Base-by-base conservation (phyloP, 2,797 vertebrate genomes). In the Neopelma chrysocephalum region DNA sequence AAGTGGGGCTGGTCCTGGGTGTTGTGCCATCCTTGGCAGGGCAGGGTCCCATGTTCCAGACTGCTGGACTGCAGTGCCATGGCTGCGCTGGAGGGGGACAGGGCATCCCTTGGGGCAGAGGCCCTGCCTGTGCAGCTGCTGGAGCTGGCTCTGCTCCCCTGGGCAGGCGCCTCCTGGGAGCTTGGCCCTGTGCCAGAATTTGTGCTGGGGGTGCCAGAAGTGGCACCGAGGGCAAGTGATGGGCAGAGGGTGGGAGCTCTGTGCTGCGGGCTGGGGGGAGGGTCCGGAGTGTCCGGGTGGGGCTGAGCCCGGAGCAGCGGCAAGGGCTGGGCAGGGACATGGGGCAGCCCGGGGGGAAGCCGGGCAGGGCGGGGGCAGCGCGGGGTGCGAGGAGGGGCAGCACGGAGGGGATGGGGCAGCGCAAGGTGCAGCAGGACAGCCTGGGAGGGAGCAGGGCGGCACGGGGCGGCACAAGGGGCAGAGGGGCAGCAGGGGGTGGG, bases 211-310 rank as follows among this genome's bases (percentile, higher is more conserved):
- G 0, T 47, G 47, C n/a, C 3, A 0, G 29, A 27, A 60, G n/a
- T 9, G 50, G 7, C 69, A 42, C 27, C 1, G 13, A 23, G 50
- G 27, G 58, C 40, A 42, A 53, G 12, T 27, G 58, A 13, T 18
- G 25, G 43, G 25, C 21, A 4, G 42, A 23, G 34, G 18, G 2
- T 19, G 71, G 29, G 8, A 65, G 43, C 27, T 12, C 1, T 1
- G 68, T 1, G 11, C 54, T 13, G 48, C 0, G 17, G 19, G 43
- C 26, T 23, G 61, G 27, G 77, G 27, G 36, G 12, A 42, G 15
- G 1, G 0, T 1, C 12, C 3, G 0, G n/a, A 22, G 3, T 8
- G 27, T 61, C 15, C 0, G 10, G 15, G 2, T 0, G 2, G 57
- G 34, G 18, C 65, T 22, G n/a, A 81, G 53, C 64, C 56, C 11